Conservation (phyloP, 2,113 vertebrate genomes). For the Gracilinanus agilis region DNA sequence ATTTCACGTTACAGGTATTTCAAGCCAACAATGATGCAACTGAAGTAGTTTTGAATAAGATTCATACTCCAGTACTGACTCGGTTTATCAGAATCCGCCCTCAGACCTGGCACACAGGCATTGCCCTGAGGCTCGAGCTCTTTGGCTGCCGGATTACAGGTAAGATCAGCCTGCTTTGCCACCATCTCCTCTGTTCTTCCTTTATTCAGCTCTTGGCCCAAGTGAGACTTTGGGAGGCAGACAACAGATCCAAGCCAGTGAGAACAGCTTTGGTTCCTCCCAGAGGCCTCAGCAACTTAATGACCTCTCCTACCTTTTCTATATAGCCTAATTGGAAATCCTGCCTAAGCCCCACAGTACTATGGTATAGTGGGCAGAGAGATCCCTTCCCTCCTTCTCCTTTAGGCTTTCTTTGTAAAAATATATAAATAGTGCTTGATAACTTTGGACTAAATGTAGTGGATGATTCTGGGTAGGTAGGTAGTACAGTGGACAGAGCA, state of each 20-base stretch:
- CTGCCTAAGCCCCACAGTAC: background rate
- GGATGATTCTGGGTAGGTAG: background rate
- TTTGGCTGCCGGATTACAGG: constrained; percentile 98
- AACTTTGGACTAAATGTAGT: background rate
- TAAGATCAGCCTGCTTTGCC: constrained; percentile 71
- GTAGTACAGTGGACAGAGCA: too few species aligned
- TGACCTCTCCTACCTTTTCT: background rate
- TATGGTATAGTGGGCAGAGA: background rate
- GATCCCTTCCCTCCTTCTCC: background rate
- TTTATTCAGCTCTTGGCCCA: constrained; percentile 30
- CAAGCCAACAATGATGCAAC: constrained; percentile 93
- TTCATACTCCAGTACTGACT: constrained; percentile 93
- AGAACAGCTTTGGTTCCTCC: background rate
- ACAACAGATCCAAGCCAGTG: background rate
- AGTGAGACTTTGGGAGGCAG: background rate
- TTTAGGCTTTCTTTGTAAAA: background rate
- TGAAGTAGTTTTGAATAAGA: constrained; percentile 95
- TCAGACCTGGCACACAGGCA: constrained; percentile 95
- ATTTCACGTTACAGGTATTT: constrained; percentile 88
- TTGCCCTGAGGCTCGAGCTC: constrained; percentile 95
- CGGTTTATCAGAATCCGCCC: constrained; percentile 95
- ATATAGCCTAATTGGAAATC: background rate
- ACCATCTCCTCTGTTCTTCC: background rate
- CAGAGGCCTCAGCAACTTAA: background rate
- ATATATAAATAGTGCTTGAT: background rate